Conservation (phyloP, 2,113 vertebrate species). For the Tinamus guttatus region DNA sequence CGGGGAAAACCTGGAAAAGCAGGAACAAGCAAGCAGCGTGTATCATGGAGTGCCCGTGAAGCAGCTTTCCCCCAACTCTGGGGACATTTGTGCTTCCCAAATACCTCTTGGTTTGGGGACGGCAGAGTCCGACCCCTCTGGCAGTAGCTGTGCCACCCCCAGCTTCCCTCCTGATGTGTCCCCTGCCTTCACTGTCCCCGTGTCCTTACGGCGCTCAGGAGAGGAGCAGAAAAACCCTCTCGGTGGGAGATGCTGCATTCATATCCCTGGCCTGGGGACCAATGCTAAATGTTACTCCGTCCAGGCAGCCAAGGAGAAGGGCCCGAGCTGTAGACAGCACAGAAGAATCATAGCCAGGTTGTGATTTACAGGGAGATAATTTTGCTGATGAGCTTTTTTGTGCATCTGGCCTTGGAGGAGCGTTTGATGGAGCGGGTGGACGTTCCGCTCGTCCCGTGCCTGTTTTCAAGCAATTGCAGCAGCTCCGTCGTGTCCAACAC, state of each 20-base stretch:
- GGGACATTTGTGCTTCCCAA: background rate
- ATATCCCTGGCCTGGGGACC: background rate
- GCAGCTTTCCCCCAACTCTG: background rate
- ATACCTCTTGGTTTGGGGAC: background rate
- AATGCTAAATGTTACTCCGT: background rate
- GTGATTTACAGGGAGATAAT: constrained; percentile 8
- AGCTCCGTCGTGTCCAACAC: background rate
- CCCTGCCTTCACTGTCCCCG: background rate
- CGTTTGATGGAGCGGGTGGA: background rate
- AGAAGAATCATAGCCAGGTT: background rate
- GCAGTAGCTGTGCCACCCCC: background rate
- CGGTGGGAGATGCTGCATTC: background rate
- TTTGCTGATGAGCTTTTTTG: background rate
- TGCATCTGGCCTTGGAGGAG: no score
- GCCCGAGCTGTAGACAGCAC: background rate
- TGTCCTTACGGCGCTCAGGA: rapidly evolving
- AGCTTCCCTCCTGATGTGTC: background rate
- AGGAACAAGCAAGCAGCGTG: rapidly evolving
- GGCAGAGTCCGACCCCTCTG: background rate
- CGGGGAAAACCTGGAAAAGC: background rate
- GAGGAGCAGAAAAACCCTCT: background rate
- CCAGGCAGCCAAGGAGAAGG: background rate
- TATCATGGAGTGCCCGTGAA: background rate
- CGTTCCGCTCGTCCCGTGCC: background rate
- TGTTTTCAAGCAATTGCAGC: background rate